Evolutionary conservation across 1,140 invertebrate species (phyloP).

Genomic region (Chionoecetes opilio): DNA sequence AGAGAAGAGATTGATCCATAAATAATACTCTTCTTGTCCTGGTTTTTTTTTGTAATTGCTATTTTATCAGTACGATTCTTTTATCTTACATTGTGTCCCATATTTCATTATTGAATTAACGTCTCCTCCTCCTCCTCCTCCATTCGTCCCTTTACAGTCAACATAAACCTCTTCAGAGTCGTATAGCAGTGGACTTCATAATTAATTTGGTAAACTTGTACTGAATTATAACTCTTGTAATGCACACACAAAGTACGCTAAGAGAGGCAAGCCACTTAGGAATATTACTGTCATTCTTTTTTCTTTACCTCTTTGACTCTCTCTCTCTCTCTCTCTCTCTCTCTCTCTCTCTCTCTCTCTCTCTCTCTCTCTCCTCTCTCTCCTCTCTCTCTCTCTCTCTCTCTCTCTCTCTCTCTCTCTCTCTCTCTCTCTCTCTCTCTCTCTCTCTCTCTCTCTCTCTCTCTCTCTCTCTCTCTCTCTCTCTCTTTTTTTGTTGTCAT

Average conservation of each 20-base stretch:
- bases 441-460: not conserved
- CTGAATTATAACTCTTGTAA: slow-evolving; percentile 4
- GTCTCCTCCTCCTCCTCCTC: not conserved
- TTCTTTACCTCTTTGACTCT: not conserved
- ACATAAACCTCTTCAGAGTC: not conserved
- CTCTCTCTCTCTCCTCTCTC: not conserved
- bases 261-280: not conserved
- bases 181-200: not conserved
- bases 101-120: not conserved
- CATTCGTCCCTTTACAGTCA: not conserved
- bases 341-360: too few relatives aligned
- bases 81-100: not conserved
- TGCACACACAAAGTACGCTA: not conserved
- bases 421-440: not conserved
- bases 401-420: too few relatives aligned
- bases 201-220: slow-evolving; percentile 5
- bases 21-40: not conserved
- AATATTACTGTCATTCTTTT: not conserved
- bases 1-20: not conserved
- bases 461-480: not conserved
- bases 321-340: not conserved
- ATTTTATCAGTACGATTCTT: not conserved
- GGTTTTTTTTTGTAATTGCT: not conserved
- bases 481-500: not conserved
- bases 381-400: not conserved